Evolutionary conservation across 1,140 invertebrate genomes (phyloP).

Genomic region (Zaprionus tsacasi): DNA sequence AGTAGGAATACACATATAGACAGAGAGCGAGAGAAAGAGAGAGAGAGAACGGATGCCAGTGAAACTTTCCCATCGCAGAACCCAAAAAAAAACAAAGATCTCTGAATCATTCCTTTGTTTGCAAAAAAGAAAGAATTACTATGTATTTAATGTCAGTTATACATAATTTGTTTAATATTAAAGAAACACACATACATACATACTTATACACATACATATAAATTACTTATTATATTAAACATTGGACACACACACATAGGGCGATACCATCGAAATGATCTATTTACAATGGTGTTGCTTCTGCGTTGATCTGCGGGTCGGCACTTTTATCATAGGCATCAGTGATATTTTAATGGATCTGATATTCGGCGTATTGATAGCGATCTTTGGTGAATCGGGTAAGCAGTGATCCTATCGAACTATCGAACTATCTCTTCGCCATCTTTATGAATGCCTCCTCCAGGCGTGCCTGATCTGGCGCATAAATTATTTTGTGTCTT

Average conservation of each 20-base stretch:
- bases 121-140: not conserved
- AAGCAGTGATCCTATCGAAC: slow-evolving; percentile 10
- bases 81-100: not conserved
- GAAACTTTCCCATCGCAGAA: not conserved
- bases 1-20: not conserved
- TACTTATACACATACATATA: not conserved
- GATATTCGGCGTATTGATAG: slow-evolving; percentile 11
- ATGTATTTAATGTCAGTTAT: slow-evolving; percentile 16
- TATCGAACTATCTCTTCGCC: not conserved
- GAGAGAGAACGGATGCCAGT: not conserved
- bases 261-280: slow-evolving; percentile 58
- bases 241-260: not conserved
- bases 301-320: slow-evolving; percentile 60
- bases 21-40: not conserved
- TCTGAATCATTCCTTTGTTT: slow-evolving; percentile 14
- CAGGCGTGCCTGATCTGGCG: slow-evolving; percentile 52
- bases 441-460: not conserved
- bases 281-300: slow-evolving; percentile 62
- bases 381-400: slow-evolving; percentile 56
- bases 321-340: slow-evolving; percentile 23
- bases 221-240: not conserved
- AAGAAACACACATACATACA: not conserved
- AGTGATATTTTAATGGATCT: slow-evolving; percentile 47
- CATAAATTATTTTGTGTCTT: slow-evolving; percentile 51
- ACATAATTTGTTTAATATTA: slow-evolving; percentile 28